phyloP scores from a whole-genome alignment of 2,797 vertebrate species.

The Cottoperca gobio region DNA sequence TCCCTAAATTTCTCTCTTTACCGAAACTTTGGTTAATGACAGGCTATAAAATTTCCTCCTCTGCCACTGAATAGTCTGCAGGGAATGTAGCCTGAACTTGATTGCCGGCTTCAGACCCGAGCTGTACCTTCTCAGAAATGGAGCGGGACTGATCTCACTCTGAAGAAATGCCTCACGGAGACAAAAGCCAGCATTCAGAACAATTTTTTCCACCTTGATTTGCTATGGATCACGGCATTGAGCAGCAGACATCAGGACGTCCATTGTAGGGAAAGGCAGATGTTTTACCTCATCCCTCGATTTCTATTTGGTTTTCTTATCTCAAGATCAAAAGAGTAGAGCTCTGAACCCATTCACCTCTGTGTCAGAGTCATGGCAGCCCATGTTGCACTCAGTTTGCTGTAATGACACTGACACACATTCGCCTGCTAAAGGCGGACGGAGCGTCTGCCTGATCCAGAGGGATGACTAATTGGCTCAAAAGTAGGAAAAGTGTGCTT shows the following conservation, averaged over 20 bases:
- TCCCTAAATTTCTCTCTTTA: slow-evolving; percentile 31
- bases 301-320: slow-evolving; percentile 39
- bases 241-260: slow-evolving; percentile 49
- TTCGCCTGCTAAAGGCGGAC: slow-evolving; percentile 35
- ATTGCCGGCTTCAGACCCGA: slow-evolving; percentile 47
- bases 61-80: slow-evolving; percentile 30
- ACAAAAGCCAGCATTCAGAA: slow-evolving; percentile 72
- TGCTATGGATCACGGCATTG: slow-evolving; percentile 49
- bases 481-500: slow-evolving; percentile 3
- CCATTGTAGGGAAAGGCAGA: slow-evolving; percentile 15
- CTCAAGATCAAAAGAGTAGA: slow-evolving; percentile 11
- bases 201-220: slow-evolving; percentile 55
- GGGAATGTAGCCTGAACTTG: slow-evolving; percentile 47
- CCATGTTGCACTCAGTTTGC: slow-evolving; percentile 18
- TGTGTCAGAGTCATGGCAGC: slow-evolving; percentile 2
- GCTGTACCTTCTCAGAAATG: slow-evolving; percentile 66
- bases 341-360: slow-evolving; percentile 38
- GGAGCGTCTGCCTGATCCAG: slow-evolving; percentile 13
- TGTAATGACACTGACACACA: slow-evolving; percentile 44
- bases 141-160: slow-evolving; percentile 68
- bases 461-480: slow-evolving; percentile 33
- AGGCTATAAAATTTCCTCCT: slow-evolving; percentile 43
- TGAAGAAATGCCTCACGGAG: slow-evolving; percentile 60
- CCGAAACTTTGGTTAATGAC: slow-evolving; percentile 51
- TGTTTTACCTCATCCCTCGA: slow-evolving; percentile 15